phyloP scores from a whole-genome alignment of 1,140 invertebrate genomes.

The Zaprionus kolodkinae region DNA sequence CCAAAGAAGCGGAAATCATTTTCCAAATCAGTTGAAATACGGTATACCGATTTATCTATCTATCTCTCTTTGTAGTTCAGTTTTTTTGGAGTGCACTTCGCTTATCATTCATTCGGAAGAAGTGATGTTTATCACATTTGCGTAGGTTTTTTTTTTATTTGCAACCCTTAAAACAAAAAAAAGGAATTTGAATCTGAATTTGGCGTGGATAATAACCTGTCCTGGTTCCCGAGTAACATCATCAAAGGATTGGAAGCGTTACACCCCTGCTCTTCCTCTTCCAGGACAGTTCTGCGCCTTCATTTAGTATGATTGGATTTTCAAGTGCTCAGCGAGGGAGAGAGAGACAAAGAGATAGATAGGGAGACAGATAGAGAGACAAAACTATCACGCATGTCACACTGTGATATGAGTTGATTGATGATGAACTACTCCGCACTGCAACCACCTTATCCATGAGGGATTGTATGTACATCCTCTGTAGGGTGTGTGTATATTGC shows the following conservation, averaged over 20 bases:
- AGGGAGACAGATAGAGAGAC: background rate
- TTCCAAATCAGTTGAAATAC: background rate
- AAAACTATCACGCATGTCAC: background rate
- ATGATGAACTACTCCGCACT: slow-evolving; percentile 42
- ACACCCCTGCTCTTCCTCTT: no score
- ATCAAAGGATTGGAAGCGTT: background rate
- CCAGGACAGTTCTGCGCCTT: background rate
- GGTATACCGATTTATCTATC: background rate
- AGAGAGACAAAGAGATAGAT: background rate
- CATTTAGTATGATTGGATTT: slow-evolving; percentile 26
- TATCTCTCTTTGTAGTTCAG: background rate
- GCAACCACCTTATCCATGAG: slow-evolving; percentile 23
- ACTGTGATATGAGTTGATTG: slow-evolving; percentile 35
- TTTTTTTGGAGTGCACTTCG: background rate
- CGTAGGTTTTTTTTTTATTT: background rate
- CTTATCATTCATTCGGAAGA: background rate
- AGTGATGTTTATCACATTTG: slow-evolving; percentile 2
- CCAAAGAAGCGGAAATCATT: background rate
- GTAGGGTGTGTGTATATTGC: slow-evolving; percentile 8
- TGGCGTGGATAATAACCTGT: slow-evolving; percentile 4
- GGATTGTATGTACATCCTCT: background rate
- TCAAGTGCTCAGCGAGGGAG: slow-evolving; percentile 20
- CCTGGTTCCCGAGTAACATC: background rate
- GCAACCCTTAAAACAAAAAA: background rate
- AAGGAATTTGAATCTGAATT: background rate